Evolutionary conservation across 92 coral and sea anemone genomes (phyloP).

Genomic region (Pocillopora meandrina): DNA sequence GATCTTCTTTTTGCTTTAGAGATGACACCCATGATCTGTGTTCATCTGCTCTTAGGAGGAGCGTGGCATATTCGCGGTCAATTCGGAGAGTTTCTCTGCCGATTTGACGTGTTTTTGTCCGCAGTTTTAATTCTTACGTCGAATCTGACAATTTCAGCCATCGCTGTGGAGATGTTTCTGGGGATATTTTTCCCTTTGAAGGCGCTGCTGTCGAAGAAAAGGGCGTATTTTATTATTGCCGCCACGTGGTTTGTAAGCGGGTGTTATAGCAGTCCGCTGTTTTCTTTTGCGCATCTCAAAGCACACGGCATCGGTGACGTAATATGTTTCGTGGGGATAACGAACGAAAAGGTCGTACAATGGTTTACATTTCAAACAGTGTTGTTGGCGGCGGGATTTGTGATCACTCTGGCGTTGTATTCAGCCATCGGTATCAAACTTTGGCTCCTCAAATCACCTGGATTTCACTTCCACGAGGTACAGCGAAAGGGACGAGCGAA

Average conservation of each 20-base stretch:
- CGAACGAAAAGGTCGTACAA: not conserved
- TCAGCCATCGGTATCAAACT: constrained; percentile 22
- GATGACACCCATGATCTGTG: constrained; percentile 19
- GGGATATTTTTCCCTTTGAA: constrained; percentile 32
- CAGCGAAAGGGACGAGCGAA: constrained; percentile 13
- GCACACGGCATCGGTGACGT: not conserved
- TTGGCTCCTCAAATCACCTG: constrained; percentile 29
- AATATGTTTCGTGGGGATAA: constrained; percentile 4
- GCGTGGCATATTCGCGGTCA: constrained; percentile 25
- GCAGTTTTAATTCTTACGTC: constrained; percentile 16
- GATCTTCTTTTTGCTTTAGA: constrained; percentile 34
- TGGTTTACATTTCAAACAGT: constrained; percentile 35
- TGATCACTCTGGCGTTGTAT: not conserved
- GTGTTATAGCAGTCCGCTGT: constrained; percentile 13
- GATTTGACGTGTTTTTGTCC: constrained; percentile 12
- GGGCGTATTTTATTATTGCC: constrained; percentile 22
- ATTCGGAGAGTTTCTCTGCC: constrained; percentile 20
- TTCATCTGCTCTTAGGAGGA: constrained; percentile 7
- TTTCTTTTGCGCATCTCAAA: constrained; percentile 16
- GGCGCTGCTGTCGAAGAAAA: constrained; percentile 19
- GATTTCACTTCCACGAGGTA: constrained; percentile 3
- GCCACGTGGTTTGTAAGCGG: constrained; percentile 31
- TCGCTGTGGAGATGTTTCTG: constrained; percentile 22
- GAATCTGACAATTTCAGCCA: constrained; percentile 32
- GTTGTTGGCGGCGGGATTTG: constrained; percentile 7